These are phyloP conservation scores for Laupala kohalensis DNA, from an alignment of 1,140 invertebrate genomes.

Conservation along the genomic window DNA sequence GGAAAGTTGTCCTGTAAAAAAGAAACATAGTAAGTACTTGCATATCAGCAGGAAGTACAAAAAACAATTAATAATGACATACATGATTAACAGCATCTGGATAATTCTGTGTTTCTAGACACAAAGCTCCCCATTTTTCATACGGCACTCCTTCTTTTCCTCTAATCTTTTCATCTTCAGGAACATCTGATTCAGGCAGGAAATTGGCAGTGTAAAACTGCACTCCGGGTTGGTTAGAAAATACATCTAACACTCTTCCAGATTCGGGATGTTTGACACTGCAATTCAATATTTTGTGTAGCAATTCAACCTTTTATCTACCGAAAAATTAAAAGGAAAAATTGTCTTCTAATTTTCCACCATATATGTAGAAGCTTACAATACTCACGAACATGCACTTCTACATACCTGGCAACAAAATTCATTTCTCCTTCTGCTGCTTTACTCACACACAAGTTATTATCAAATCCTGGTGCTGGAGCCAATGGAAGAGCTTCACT, in stretches of 20 bases:
- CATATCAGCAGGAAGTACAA: background rate
- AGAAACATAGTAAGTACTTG: background rate
- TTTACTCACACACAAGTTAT: constrained; percentile 54
- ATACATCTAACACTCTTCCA: constrained; percentile 61
- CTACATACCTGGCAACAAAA: constrained; percentile 26
- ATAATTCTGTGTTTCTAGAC: constrained; percentile 84
- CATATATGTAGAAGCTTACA: background rate
- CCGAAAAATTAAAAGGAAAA: background rate
- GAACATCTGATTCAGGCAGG: constrained; percentile 38
- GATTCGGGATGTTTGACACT: constrained; percentile 50
- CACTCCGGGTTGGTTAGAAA: constrained; percentile 75
- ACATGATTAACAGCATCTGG: constrained; percentile 82
- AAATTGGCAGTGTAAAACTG: constrained; percentile 80
- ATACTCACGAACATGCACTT: background rate
- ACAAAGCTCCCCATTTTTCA: constrained; percentile 66
- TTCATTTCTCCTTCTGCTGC: constrained; percentile 19
- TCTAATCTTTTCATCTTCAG: constrained; percentile 25
- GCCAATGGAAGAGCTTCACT: constrained; percentile 29
- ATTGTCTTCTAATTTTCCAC: background rate
- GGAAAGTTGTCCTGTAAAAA: constrained; percentile 55
- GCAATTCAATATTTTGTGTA: constrained; percentile 20
- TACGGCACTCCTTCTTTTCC: constrained; percentile 62
- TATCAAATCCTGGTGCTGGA: constrained; percentile 49
- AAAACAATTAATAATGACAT: constrained; percentile 21
- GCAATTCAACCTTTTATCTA: background rate